phyloP scores from a whole-genome alignment of 2,113 vertebrate species.

The Astatotilapia flaviijosephi region DNA sequence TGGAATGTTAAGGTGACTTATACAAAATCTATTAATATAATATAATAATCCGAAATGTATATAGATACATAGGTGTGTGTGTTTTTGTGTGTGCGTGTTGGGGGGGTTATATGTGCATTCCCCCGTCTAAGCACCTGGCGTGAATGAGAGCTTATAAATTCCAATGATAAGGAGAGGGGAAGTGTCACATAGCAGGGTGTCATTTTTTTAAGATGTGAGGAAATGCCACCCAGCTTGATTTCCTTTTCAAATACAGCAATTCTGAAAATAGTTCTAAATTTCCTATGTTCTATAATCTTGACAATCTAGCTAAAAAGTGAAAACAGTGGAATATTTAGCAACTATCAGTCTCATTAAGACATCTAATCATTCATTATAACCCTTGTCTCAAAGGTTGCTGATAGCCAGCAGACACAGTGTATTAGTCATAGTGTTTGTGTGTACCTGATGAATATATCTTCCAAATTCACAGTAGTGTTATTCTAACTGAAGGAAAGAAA shows the following conservation, averaged over 20 bases:
- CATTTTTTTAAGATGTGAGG: conserved; percentile 73
- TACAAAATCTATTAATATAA: background rate
- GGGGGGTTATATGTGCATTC: background rate
- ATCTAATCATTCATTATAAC: background rate
- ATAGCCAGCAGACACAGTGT: background rate
- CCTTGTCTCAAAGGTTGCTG: background rate
- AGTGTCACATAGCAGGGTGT: conserved; percentile 68
- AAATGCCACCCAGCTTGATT: conserved; percentile 53
- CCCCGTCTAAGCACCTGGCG: conserved; percentile 48
- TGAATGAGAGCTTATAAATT: conserved; percentile 58
- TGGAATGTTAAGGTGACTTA: background rate
- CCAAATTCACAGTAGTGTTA: background rate
- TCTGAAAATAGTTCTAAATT: background rate
- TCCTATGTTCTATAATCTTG: background rate
- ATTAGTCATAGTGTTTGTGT: background rate
- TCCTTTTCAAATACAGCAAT: conserved; percentile 58
- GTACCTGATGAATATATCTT: background rate
- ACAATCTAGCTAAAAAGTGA: background rate
- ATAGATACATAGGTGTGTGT: background rate
- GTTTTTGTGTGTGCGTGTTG: background rate
- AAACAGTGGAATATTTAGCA: background rate
- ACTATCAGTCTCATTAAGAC: background rate
- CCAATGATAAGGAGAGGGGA: conserved; percentile 62
- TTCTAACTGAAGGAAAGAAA: background rate
- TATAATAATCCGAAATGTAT: background rate